Evolutionary conservation across 2,888 invertebrate species (phyloP).

Genomic region (Labia minor): DNA sequence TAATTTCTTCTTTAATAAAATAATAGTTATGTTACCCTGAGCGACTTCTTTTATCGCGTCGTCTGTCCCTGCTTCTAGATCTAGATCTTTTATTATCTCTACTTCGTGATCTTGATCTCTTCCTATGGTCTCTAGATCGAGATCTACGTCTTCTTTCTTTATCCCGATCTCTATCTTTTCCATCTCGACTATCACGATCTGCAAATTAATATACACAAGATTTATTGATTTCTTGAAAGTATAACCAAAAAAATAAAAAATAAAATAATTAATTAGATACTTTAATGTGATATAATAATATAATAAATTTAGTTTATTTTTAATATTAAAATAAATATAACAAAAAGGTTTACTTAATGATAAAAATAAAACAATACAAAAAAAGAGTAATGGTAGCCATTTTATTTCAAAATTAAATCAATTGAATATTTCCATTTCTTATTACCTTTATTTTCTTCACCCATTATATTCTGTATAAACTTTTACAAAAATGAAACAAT

Average conservation of each 20-base stretch:
- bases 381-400: constrained; percentile 18
- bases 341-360: not conserved
- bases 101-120: constrained; percentile 39
- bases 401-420: not conserved
- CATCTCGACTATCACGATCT: constrained; percentile 31
- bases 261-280: not conserved
- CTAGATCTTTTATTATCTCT: constrained; percentile 31
- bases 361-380: too few species aligned
- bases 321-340: not conserved
- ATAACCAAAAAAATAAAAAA: not conserved
- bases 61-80: constrained; percentile 29
- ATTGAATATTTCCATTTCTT: not conserved
- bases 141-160: constrained; percentile 39
- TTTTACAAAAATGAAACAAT: too few species aligned
- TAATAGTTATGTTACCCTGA: constrained; percentile 27
- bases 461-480: constrained; percentile 8
- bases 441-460: constrained; percentile 20
- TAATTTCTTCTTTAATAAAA: too few species aligned
- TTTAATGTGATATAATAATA: not conserved
- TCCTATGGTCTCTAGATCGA: constrained; percentile 40
- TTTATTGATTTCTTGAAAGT: not conserved
- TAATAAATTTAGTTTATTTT: not conserved
- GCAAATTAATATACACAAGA: not conserved
- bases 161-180: constrained; percentile 38
- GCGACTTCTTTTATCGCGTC: constrained; percentile 24